Evolutionary conservation across 2,113 vertebrate species (phyloP).

Genomic region (Archilochus colubris): DNA sequence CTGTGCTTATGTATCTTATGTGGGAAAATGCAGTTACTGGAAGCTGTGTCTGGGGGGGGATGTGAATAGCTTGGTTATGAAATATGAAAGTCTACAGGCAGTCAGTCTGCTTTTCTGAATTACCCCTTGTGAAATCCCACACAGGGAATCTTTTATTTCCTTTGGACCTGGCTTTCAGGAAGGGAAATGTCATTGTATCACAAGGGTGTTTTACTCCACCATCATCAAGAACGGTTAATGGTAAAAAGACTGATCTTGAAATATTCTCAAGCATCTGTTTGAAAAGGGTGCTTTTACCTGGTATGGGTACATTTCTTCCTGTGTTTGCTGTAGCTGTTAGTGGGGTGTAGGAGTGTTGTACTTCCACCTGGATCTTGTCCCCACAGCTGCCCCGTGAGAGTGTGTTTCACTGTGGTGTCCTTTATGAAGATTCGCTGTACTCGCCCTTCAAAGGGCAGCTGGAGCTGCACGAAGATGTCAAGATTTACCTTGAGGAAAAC

Average conservation of each 20-base stretch:
- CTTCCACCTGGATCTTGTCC: not conserved
- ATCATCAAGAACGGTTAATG: not conserved
- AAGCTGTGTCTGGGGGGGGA: not conserved
- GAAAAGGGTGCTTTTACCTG: not conserved
- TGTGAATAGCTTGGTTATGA: not conserved
- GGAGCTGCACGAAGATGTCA: constrained; percentile 91
- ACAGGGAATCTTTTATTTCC: not conserved
- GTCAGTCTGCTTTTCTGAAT: not conserved
- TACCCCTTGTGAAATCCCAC: not conserved
- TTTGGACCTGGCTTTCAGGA: not conserved
- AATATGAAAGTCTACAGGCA: not conserved
- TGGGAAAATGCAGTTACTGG: not conserved
- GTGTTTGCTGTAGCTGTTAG: not conserved
- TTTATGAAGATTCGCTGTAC: constrained; percentile 86
- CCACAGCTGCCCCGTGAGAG: constrained; percentile 86
- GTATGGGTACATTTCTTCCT: not conserved
- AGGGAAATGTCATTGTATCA: not conserved
- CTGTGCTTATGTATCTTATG: not conserved
- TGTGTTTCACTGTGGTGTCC: constrained; percentile 87
- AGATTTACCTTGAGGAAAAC: constrained; percentile 90
- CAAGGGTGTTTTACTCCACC: not conserved
- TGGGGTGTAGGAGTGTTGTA: not conserved
- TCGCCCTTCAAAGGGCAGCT: constrained; percentile 80
- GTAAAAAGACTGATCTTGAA: not conserved
- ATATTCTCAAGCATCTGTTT: not conserved